phyloP scores from a whole-genome alignment of 2,888 invertebrate species.

The Cerceris ruficornis region DNA sequence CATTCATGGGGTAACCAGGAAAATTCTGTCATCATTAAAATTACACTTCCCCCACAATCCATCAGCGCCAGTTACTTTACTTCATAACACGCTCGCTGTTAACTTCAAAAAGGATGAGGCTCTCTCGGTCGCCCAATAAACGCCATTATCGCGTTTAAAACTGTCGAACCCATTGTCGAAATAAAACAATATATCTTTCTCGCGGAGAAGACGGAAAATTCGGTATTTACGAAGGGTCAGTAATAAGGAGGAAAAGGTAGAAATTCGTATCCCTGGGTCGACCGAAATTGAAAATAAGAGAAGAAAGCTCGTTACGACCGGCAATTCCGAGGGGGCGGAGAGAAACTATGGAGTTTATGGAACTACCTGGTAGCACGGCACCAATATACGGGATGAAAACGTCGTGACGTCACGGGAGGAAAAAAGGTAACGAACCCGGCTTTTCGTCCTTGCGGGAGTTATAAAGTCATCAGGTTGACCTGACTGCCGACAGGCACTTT shows the following conservation, averaged over 20 bases:
- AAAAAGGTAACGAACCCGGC: conserved; percentile 27
- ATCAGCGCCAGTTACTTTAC: no score
- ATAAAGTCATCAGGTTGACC: conserved; percentile 67
- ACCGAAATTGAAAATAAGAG: conserved; percentile 3
- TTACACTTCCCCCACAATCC: no score
- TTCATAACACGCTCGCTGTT: no score
- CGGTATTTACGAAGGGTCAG: background rate
- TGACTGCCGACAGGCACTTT: conserved; percentile 41
- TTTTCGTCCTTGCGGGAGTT: conserved; percentile 48
- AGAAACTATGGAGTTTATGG: conserved; percentile 36
- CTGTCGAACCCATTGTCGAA: no score
- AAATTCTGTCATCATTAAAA: no score
- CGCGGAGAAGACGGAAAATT: no score
- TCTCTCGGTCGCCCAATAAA: no score
- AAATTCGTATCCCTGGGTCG: background rate
- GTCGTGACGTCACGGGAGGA: conserved; percentile 15
- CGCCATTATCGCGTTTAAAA: no score
- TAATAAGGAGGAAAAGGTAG: conserved; percentile 4
- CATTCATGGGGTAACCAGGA: no score
- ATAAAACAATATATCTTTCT: no score
- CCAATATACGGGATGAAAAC: conserved; percentile 24
- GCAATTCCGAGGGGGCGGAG: background rate
- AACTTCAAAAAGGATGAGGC: no score
- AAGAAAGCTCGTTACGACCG: conserved; percentile 29
- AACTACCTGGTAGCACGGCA: conserved; percentile 30